Evolutionary conservation across 2,888 invertebrate species (phyloP).

Genomic region (Hylaea fasciaria): DNA sequence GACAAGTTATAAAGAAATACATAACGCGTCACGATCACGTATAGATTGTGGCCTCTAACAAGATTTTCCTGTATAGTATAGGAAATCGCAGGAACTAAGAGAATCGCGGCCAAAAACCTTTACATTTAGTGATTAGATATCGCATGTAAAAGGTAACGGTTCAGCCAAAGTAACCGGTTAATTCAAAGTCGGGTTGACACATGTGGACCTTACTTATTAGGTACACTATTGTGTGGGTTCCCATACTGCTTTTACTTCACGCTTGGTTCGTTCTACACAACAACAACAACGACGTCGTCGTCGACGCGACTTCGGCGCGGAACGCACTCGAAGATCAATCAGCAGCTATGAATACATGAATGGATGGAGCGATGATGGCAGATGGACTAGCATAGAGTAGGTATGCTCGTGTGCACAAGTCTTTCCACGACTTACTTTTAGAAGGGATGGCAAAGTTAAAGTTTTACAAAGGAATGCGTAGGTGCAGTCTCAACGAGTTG

Average conservation of each 20-base stretch:
- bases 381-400: slow-evolving; percentile 27
- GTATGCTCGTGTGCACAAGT: neutral
- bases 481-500: neutral
- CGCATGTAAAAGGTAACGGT: too few relatives aligned
- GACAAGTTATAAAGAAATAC: neutral
- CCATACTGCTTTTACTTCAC: slow-evolving; percentile 12
- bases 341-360: slow-evolving; percentile 40
- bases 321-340: slow-evolving; percentile 58
- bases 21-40: too few relatives aligned
- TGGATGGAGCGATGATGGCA: slow-evolving; percentile 38
- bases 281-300: slow-evolving; percentile 41
- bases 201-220: too few relatives aligned
- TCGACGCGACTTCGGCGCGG: slow-evolving; percentile 45
- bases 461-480: slow-evolving; percentile 17
- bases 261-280: slow-evolving; percentile 21
- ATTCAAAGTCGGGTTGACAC: too few relatives aligned
- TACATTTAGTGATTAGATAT: too few relatives aligned
- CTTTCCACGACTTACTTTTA: neutral
- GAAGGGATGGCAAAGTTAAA: slow-evolving; percentile 10
- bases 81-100: too few relatives aligned
- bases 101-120: too few relatives aligned
- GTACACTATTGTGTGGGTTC: too few relatives aligned
- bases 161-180: too few relatives aligned
- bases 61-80: too few relatives aligned
- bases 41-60: too few relatives aligned